A percentile compares a stretch with the other conserved stretches of the same genome.
Conservation (phyloP, 2,113 vertebrate genomes). For the Pogona vitticeps region DNA sequence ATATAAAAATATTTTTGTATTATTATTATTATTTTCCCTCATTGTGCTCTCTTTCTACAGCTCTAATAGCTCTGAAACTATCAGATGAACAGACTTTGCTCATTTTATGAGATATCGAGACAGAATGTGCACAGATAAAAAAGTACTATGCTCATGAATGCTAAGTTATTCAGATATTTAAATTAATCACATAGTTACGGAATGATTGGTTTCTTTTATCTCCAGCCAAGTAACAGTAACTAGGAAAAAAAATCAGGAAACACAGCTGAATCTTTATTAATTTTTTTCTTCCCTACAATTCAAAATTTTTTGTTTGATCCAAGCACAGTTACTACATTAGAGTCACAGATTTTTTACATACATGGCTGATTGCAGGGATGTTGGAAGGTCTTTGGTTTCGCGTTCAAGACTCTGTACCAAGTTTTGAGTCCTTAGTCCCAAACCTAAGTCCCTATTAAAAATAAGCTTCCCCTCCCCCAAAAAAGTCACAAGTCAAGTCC, state of each 20-base stretch:
- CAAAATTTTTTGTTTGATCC: constrained; percentile 55
- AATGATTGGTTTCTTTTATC: constrained; percentile 63
- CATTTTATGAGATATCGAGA: constrained; percentile 48
- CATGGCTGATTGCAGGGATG: background rate
- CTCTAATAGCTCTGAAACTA: constrained; percentile 21
- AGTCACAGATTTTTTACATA: background rate
- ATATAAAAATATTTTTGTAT: constrained; percentile 24
- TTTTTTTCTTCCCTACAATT: constrained; percentile 54
- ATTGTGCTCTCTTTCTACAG: constrained; percentile 18
- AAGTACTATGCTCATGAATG: constrained; percentile 39
- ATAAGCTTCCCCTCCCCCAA: no score
- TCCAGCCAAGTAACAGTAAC: constrained; percentile 50
- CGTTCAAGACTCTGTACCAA: no score
- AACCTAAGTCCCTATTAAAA: no score
- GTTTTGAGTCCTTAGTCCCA: no score
- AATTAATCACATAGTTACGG: constrained; percentile 66
- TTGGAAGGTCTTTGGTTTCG: no score
- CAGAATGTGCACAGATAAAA: constrained; percentile 48
- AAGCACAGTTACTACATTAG: constrained; percentile 34
- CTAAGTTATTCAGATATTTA: constrained; percentile 65
- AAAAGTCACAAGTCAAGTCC: no score
- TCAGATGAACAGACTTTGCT: constrained; percentile 18
- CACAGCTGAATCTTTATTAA: constrained; percentile 60
- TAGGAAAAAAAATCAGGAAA: constrained; percentile 55
- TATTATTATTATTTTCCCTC: constrained; percentile 8